Conservation (phyloP, 2,113 vertebrate species). For the Pelobates fuscus region DNA sequence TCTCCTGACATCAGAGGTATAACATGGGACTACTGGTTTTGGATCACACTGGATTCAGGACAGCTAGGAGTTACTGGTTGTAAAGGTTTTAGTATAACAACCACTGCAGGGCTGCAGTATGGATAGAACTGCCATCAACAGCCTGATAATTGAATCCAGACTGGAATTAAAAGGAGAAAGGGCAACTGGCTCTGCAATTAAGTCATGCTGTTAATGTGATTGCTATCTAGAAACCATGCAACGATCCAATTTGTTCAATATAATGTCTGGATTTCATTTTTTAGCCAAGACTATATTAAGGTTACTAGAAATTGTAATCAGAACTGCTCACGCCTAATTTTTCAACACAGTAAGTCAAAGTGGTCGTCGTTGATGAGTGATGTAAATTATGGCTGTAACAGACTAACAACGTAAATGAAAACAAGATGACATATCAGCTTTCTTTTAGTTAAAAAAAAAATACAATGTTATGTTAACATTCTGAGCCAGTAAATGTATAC, state of each 20-base stretch:
- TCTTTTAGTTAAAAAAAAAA: not conserved
- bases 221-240: constrained; percentile 7
- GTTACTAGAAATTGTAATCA: not conserved
- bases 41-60: no score
- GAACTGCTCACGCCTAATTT: not conserved
- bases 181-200: constrained; percentile 4
- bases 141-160: constrained; percentile 37
- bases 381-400: not conserved
- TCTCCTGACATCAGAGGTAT: no score
- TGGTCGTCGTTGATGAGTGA: not conserved
- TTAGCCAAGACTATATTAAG: not conserved
- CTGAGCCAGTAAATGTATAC: not conserved
- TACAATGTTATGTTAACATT: not conserved
- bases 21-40: no score
- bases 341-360: not conserved
- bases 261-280: not conserved
- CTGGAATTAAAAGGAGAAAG: not conserved
- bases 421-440: not conserved
- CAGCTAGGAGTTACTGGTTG: no score
- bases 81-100: no score
- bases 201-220: constrained; percentile 6
- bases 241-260: not conserved
- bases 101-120: no score
- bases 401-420: not conserved
- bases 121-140: not conserved